phyloP scores from a whole-genome alignment of 2,113 vertebrate species.

The Perccottus glenii region DNA sequence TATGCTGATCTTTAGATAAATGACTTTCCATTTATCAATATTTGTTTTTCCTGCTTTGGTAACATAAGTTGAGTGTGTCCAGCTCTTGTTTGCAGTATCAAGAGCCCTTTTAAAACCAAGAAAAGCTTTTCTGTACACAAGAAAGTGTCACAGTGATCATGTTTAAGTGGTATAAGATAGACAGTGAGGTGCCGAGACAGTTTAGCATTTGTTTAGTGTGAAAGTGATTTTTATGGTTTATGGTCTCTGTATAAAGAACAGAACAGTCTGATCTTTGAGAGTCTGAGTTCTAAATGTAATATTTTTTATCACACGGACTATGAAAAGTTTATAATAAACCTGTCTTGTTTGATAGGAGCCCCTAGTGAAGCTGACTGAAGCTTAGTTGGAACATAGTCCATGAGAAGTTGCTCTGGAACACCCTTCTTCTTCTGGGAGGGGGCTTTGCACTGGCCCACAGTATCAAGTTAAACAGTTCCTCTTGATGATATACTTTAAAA shows the following conservation, averaged over 20 bases:
- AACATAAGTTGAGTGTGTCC: conserved; percentile 60
- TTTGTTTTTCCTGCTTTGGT: conserved; percentile 22
- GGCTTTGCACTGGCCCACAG: conserved; percentile 91
- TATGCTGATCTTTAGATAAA: conserved; percentile 33
- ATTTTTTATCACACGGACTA: background rate
- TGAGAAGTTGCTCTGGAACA: conserved; percentile 90
- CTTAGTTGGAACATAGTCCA: conserved; percentile 86
- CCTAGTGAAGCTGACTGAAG: conserved; percentile 67
- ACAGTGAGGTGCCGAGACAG: conserved; percentile 36
- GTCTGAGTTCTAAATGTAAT: too few relatives aligned
- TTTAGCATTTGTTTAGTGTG: conserved; percentile 5
- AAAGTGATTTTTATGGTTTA: conserved; percentile 3
- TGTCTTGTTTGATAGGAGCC: conserved; percentile 2
- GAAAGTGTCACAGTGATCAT: conserved; percentile 54
- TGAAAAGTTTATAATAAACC: background rate
- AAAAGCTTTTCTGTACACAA: conserved; percentile 62
- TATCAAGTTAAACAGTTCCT: conserved; percentile 83
- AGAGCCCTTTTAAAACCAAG: conserved; percentile 12
- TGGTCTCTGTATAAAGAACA: background rate
- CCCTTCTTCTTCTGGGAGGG: conserved; percentile 89
- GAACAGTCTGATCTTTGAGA: background rate
- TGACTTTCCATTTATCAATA: conserved; percentile 34
- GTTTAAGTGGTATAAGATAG: conserved; percentile 22
- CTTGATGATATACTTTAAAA: conserved; percentile 10
- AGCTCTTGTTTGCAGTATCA: conserved; percentile 24